These are phyloP conservation scores for Pantala flavescens DNA, from an alignment of 1,140 invertebrate genomes.

Conservation along the genomic window DNA sequence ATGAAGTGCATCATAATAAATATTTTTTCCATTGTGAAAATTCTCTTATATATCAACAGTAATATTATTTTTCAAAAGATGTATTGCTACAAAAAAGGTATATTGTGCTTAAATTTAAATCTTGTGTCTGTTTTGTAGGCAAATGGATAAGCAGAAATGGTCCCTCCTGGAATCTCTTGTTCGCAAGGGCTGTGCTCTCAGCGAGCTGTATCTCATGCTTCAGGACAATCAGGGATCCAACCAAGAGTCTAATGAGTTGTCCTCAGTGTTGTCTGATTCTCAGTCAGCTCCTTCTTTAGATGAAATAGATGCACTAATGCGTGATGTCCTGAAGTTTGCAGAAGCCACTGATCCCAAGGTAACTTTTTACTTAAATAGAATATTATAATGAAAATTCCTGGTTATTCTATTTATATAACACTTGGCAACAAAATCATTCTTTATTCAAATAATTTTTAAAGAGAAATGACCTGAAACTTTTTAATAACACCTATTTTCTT, in stretches of 20 bases:
- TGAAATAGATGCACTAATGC: conserved; percentile 51
- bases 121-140: conserved; percentile 37
- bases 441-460: too few relatives aligned
- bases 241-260: conserved; percentile 4
- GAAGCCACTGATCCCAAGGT: conserved; percentile 71
- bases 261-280: neutral
- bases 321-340: conserved; percentile 62
- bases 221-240: conserved; percentile 14
- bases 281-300: conserved; percentile 31
- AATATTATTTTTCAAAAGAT: too few relatives aligned
- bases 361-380: conserved; percentile 22
- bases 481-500: too few relatives aligned
- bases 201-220: conserved; percentile 43
- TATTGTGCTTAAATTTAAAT: too few relatives aligned
- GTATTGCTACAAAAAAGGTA: too few relatives aligned
- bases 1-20: too few relatives aligned
- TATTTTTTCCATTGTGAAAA: too few relatives aligned
- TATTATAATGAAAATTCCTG: conserved; percentile 19
- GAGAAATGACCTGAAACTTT: too few relatives aligned
- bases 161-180: conserved; percentile 65
- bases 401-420: too few relatives aligned
- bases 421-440: too few relatives aligned
- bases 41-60: too few relatives aligned
- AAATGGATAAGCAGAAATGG: conserved; percentile 72
- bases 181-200: conserved; percentile 61